Base-by-base conservation (phyloP, 2,113 vertebrate genomes). In the Passerina amoena region DNA sequence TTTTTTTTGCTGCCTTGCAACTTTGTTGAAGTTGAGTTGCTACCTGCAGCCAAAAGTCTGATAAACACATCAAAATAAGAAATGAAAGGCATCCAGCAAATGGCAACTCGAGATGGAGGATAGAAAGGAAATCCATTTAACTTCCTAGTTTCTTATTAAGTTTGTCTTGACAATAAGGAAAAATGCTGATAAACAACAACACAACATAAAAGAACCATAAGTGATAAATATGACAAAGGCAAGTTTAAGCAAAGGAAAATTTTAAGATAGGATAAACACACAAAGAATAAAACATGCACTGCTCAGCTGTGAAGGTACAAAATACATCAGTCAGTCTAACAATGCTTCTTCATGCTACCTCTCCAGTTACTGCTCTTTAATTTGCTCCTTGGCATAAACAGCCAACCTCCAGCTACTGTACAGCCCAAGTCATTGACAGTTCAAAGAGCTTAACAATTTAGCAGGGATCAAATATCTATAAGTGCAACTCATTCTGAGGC, bases 1-100 rank as follows among this genome's bases (percentile, higher is more conserved):
- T 82, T 93, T 93, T 82, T 82, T 82, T 91, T 92, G 63, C 81
- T 87, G 81, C 84, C 87, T 91, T 89, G 77, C 86, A 94, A 91
- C 89, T 96, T 82, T 20, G 35, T 30, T 82, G 44, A 86, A 57
- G 81, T 81, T 72, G 42, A 87, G 61, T 79, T 80, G 54, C 37
- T 82, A 85, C 77, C 65, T 87, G 70, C 90, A 97, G 95, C 87
- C 93, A 91, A 82, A 89, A 87, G 59, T 27, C 87, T 76, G 91
- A 96, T 94, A 91, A 97, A 94, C 73, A 91, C 45, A 89, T 91
- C 86, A 94, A 92, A 92, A 86, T 64, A 92, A 92, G 81, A 87
- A 76, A 77, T 70, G 66, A 86, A 95, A 90, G 45, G 65, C 84
- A 96, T 61, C 48, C 78, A 94, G 61, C 40, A 54, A 77, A 82